Evolutionary conservation across 2,888 invertebrate genomes (phyloP).

Genomic region (Ceriagrion tenellum): DNA sequence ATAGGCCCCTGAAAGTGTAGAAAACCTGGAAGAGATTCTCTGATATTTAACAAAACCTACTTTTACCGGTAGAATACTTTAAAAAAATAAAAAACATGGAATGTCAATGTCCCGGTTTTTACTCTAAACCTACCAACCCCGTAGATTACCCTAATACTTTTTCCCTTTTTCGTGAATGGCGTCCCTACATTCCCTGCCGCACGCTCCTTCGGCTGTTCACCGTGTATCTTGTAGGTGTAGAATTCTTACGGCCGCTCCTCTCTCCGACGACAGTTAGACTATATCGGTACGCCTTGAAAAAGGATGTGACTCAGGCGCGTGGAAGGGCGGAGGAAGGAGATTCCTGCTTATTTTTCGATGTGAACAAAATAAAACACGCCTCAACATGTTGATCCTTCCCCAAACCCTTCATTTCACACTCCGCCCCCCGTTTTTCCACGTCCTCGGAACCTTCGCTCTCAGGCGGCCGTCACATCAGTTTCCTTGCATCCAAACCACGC

Average conservation of each 20-base stretch:
- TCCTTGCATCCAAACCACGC: not conserved
- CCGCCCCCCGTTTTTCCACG: not conserved
- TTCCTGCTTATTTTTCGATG: not conserved
- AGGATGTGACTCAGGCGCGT: constrained; percentile 46
- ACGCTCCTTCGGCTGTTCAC: no score
- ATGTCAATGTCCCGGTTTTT: no score
- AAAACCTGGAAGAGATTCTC: no score
- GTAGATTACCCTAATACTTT: no score
- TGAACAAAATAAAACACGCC: not conserved
- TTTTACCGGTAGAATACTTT: no score
- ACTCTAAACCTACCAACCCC: no score
- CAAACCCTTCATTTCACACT: not conserved
- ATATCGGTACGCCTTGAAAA: constrained; percentile 48
- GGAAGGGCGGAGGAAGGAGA: not conserved
- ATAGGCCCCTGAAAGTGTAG: no score
- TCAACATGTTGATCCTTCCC: not conserved
- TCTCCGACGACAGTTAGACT: not conserved
- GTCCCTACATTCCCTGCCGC: no score
- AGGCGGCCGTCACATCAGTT: not conserved
- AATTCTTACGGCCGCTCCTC: not conserved
- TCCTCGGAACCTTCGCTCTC: not conserved
- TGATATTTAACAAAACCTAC: no score
- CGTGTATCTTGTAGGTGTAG: not conserved
- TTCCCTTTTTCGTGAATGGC: no score
- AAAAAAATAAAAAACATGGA: no score